Percentiles rank a stretch among this genome's conserved stretches.
Conservation (phyloP, 2,797 vertebrate genomes). For the Benthosema pterotum region DNA sequence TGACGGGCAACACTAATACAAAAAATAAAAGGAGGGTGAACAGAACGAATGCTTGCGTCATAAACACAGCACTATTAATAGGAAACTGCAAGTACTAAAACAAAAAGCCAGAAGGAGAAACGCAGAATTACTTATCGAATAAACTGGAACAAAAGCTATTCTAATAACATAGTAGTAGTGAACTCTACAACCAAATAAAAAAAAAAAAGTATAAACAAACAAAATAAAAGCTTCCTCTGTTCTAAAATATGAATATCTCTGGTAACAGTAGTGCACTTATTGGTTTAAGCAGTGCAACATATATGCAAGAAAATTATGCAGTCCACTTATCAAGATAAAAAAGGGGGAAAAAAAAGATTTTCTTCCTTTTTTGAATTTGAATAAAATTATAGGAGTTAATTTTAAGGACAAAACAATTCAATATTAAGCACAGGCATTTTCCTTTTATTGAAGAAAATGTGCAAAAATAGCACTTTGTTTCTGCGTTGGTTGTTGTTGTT, state of each 20-base stretch:
- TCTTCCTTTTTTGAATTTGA: constrained; percentile 78
- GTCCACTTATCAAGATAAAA: constrained; percentile 84
- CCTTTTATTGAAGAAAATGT: constrained; percentile 84
- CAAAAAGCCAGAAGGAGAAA: constrained; percentile 81
- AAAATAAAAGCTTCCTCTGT: constrained; percentile 69
- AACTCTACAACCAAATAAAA: constrained; percentile 79
- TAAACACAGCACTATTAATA: constrained; percentile 76
- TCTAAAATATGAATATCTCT: constrained; percentile 84
- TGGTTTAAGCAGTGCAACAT: constrained; percentile 89
- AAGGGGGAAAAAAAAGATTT: constrained; percentile 51
- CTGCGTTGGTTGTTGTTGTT: constrained; percentile 30
- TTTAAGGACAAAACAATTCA: constrained; percentile 76
- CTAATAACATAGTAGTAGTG: constrained; percentile 77
- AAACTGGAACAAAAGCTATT: constrained; percentile 77
- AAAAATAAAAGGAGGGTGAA: constrained; percentile 70
- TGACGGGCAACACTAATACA: constrained; percentile 72
- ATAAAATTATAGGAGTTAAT: constrained; percentile 77
- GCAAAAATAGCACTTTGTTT: constrained; percentile 83
- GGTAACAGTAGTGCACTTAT: constrained; percentile 90
- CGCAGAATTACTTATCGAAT: constrained; percentile 72
- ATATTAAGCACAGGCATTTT: constrained; percentile 83
- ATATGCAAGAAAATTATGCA: constrained; percentile 87
- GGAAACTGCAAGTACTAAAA: constrained; percentile 78
- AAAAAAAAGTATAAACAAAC: no score
- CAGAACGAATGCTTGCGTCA: constrained; percentile 73